phyloP scores from a whole-genome alignment of 1,140 invertebrate species.

The Papilio glaucus region DNA sequence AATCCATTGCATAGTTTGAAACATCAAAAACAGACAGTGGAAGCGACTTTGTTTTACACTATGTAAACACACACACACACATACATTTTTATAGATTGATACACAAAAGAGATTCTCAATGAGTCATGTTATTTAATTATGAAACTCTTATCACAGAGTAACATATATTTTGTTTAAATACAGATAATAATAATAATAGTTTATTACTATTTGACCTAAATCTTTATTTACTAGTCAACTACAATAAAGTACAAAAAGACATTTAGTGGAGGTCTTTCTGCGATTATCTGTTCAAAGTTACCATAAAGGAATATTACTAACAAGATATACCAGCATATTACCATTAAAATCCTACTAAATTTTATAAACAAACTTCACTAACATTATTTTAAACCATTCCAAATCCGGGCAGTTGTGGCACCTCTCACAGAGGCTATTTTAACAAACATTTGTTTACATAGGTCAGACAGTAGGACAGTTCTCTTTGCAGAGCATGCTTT shows the following conservation, averaged over 20 bases:
- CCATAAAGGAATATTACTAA: not conserved
- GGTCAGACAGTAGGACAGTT: too few relatives aligned
- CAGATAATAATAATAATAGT: not conserved
- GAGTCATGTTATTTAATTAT: slow-evolving; percentile 3
- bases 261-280: not conserved
- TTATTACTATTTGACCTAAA: slow-evolving; percentile 5
- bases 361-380: too few relatives aligned
- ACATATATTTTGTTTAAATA: slow-evolving; percentile 1
- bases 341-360: too few relatives aligned
- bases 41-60: too few relatives aligned
- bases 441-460: too few relatives aligned
- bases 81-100: not conserved
- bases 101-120: not conserved
- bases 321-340: too few relatives aligned
- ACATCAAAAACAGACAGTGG: too few relatives aligned
- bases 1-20: too few relatives aligned
- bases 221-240: not conserved
- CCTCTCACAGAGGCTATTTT: too few relatives aligned
- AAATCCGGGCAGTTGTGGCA: too few relatives aligned
- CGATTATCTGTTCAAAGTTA: not conserved
- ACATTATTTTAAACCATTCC: too few relatives aligned
- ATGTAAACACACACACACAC: not conserved
- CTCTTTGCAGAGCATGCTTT: too few relatives aligned
- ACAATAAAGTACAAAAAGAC: not conserved
- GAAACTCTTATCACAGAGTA: not conserved